Evolutionary conservation across 2,797 vertebrate genomes (phyloP).

Genomic region (Sebastes diaconus): DNA sequence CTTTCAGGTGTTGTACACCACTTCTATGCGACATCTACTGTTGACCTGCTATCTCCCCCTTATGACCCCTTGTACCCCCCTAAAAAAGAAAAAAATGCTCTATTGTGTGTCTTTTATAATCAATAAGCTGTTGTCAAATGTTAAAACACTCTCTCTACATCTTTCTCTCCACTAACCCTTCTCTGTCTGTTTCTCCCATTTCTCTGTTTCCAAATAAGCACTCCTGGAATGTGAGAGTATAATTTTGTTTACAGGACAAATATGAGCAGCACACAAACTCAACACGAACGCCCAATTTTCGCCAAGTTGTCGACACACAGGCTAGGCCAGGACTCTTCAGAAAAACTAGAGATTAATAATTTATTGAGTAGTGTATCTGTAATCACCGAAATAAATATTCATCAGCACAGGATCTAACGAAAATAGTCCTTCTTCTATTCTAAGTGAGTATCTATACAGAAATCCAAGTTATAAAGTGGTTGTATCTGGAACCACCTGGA

Average conservation of each 20-base stretch:
- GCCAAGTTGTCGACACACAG: background rate
- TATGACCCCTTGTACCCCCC: rapidly evolving
- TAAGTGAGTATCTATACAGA: background rate
- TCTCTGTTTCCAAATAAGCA: background rate
- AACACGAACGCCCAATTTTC: background rate
- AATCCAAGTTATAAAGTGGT: background rate
- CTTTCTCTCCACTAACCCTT: background rate
- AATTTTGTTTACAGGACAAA: conserved; percentile 37
- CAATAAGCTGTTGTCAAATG: background rate
- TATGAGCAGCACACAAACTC: conserved; percentile 1
- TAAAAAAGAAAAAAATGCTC: no score
- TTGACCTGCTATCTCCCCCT: no score
- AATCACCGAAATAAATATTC: background rate
- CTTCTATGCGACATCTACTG: no score
- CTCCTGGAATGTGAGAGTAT: conserved; percentile 22
- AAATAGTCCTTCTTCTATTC: background rate
- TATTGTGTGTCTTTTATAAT: background rate
- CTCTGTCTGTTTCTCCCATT: background rate
- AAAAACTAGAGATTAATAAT: background rate
- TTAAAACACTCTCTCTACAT: background rate
- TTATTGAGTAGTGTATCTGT: background rate
- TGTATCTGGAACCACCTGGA: background rate
- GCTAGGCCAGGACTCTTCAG: background rate
- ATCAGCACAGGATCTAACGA: background rate
- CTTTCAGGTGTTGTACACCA: no score